These are phyloP conservation scores for Diarsia rubi DNA, from an alignment of 2,888 invertebrate genomes.

Conservation along the genomic window DNA sequence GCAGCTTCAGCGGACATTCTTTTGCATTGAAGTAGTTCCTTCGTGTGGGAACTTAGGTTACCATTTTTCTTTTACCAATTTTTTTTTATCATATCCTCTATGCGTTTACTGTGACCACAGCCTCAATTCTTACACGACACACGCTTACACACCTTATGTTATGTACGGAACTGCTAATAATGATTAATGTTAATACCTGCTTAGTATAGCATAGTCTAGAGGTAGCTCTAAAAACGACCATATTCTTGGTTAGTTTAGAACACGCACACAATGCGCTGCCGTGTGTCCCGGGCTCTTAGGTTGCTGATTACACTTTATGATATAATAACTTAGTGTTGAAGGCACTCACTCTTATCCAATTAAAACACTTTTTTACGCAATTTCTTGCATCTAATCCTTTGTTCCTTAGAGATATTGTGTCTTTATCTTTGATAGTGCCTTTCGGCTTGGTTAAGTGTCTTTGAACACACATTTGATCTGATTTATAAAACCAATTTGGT, in stretches of 20 bases:
- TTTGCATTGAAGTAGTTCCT: neutral
- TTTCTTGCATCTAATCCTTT: too few species aligned
- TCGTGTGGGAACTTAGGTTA: neutral
- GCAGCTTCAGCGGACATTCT: too few species aligned
- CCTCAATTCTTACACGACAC: conserved; percentile 30
- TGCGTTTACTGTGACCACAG: conserved; percentile 31
- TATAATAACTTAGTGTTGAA: too few species aligned
- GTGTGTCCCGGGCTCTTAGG: neutral
- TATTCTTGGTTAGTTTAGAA: neutral
- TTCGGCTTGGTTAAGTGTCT: too few species aligned
- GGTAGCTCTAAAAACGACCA: neutral
- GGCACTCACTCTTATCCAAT: too few species aligned
- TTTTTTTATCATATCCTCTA: neutral
- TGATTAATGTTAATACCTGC: conserved; percentile 59
- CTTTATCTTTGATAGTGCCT: too few species aligned
- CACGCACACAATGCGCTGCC: neutral
- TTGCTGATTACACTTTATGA: too few species aligned
- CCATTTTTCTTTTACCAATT: neutral
- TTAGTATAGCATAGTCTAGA: neutral
- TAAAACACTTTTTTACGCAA: too few species aligned
- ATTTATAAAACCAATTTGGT: too few species aligned
- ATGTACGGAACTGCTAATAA: conserved; percentile 46
- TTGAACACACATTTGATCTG: too few species aligned
- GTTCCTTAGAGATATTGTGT: too few species aligned
- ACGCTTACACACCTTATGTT: conserved; percentile 47